These are phyloP conservation scores for Eriosoma lanigerum DNA, from an alignment of 1,140 invertebrate genomes.

Conservation along the genomic window DNA sequence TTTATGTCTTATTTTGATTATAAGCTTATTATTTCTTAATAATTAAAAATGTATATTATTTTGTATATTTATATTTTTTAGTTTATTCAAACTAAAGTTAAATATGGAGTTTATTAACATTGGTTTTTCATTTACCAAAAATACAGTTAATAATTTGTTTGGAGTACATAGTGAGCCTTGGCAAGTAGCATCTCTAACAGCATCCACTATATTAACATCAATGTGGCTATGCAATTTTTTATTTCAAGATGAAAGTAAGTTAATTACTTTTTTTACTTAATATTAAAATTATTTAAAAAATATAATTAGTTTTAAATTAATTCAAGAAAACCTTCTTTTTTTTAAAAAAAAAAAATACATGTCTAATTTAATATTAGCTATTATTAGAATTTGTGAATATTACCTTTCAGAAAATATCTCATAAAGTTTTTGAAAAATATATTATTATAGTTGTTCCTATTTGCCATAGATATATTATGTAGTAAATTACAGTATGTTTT, in stretches of 20 bases:
- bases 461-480: too few relatives aligned
- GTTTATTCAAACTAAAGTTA: not conserved
- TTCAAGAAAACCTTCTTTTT: too few relatives aligned
- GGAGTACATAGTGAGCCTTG: slow-evolving; percentile 49
- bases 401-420: too few relatives aligned
- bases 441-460: too few relatives aligned
- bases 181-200: slow-evolving; percentile 53
- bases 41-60: too few relatives aligned
- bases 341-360: too few relatives aligned
- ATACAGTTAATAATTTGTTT: slow-evolving; percentile 53
- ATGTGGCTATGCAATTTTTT: slow-evolving; percentile 52
- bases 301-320: not conserved
- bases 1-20: too few relatives aligned
- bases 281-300: not conserved
- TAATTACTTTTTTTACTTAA: not conserved
- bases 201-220: slow-evolving; percentile 36
- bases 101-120: slow-evolving; percentile 25
- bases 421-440: too few relatives aligned
- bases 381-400: too few relatives aligned
- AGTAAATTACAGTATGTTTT: too few relatives aligned
- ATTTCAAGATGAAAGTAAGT: slow-evolving; percentile 48
- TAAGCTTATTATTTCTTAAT: too few relatives aligned
- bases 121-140: slow-evolving; percentile 6
- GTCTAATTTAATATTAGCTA: too few relatives aligned
- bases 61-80: not conserved